Base-by-base conservation (phyloP, 2,888 invertebrate genomes). In the Enoplolaimus lenunculus region DNA sequence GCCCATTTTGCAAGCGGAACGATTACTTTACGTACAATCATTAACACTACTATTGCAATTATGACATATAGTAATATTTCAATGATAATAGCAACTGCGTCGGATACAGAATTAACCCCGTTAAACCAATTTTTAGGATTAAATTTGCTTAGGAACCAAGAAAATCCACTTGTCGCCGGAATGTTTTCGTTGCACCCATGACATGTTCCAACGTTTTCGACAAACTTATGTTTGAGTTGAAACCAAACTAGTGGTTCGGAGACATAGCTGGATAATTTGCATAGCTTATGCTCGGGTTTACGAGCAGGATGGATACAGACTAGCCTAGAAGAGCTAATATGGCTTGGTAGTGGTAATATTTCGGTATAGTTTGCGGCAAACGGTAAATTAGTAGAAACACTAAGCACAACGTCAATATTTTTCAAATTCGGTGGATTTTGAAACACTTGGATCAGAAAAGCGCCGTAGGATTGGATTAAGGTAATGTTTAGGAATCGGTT, bases 361-460 rank as follows among this genome's bases (percentile, higher is more conserved):
- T 62, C 64, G n/a, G 64, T 62, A 62, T 62, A 62, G n/a, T 62
- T 62, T 7, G 28, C 31, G 64, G 64, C 64, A 26, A 62, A 62
- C 30, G 64, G 64, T 33, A 62, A 26, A 62, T n/a, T 62, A 7
- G 7, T 62, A 7, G 31, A 29, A 29, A 62, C n/a, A 7, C 30
- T 30, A 16, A 62, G 64, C 16, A 62, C 26, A 16, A 62, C 30
- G 64, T 62, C 64, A 29, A 62, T 62, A 16, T 62, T n/a, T n/a
- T 62, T 7, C 16, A 33, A 29, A n/a, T n/a, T n/a, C 7, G 64
- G 7, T 7, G 30, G 34, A n/a, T 67, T 35, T 31, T 67, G 34
- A 67, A 21, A 67, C 16, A 67, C 7, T n/a, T 67, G 34, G 30
- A 67, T n/a, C 13, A n/a, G 7, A 67, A 67, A 67, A n/a, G 31